A percentile compares a stretch with the other conserved stretches of the same genome.
phyloP scores from a whole-genome alignment of 2,797 vertebrate genomes.

The Morus bassanus region DNA sequence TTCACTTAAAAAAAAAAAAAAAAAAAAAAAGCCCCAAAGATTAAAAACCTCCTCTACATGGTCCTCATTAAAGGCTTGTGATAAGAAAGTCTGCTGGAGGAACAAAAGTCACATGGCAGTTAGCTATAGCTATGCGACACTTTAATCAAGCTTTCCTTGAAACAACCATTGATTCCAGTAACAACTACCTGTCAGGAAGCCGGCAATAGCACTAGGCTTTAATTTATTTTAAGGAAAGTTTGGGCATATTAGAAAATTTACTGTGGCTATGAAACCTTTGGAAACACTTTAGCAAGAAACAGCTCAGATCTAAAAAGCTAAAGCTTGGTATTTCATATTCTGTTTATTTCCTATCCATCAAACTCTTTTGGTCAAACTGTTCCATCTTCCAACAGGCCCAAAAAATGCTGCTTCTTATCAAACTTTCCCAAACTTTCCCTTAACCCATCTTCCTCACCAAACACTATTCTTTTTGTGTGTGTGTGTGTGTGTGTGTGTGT shows the following conservation, averaged over 20 bases:
- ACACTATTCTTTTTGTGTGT: fast-evolving
- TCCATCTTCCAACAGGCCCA: not conserved
- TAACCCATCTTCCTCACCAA: not conserved
- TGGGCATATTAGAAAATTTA: not conserved
- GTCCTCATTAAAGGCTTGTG: not conserved
- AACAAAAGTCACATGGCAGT: constrained; percentile 25
- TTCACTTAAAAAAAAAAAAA: not conserved
- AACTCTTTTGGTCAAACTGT: not conserved
- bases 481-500: too few species aligned
- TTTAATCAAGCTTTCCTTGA: constrained; percentile 5
- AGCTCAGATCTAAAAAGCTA: not conserved
- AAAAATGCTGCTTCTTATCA: not conserved
- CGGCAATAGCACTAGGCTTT: not conserved
- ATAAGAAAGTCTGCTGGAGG: constrained; percentile 1
- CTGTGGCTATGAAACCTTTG: not conserved
- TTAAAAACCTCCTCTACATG: not conserved
- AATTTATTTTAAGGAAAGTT: not conserved
- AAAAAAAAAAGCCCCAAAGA: not conserved
- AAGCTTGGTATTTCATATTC: not conserved
- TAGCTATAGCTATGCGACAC: not conserved
- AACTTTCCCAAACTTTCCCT: not conserved
- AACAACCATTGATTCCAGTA: not conserved
- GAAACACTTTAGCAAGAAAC: not conserved
- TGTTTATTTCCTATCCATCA: not conserved
- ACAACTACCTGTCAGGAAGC: not conserved